A percentile compares a stretch with the other conserved stretches of the same genome.
Conservation (phyloP, 2,797 vertebrate genomes). For the Periparus ater region DNA sequence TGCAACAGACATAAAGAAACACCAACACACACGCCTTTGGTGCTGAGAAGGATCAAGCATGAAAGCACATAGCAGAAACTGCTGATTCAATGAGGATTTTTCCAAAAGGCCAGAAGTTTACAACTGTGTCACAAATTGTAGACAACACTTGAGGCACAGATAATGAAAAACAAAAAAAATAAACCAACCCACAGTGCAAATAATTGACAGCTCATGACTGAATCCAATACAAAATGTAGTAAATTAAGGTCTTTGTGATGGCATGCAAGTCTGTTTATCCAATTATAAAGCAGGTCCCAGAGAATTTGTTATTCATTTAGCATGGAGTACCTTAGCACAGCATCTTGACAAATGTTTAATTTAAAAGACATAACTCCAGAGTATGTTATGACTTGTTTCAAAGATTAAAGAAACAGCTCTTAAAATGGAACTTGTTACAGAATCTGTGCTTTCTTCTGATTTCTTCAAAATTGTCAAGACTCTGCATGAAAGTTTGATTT, state of each 20-base stretch:
- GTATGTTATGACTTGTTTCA: not conserved
- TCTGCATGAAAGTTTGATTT: conserved; percentile 18
- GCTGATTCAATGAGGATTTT: not conserved
- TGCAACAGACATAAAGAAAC: not conserved
- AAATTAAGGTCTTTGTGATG: not conserved
- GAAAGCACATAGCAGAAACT: not conserved
- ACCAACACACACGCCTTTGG: not conserved
- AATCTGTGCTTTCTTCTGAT: not conserved
- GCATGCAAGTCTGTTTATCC: not conserved
- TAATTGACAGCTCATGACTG: not conserved
- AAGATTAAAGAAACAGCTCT: not conserved
- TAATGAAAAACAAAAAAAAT: not conserved
- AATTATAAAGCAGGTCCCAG: not conserved
- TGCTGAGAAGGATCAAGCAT: not conserved
- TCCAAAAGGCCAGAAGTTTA: not conserved
- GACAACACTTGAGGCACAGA: not conserved
- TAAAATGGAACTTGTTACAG: not conserved
- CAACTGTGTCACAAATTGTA: not conserved
- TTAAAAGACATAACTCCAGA: not conserved
- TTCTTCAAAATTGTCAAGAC: not conserved
- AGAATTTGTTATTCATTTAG: not conserved
- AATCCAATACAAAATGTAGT: not conserved
- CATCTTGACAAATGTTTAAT: conserved; percentile 13
- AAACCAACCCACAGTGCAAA: not conserved
- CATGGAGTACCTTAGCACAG: not conserved